Conservation (phyloP, 2,797 vertebrate genomes). For the Psittacula echo region DNA sequence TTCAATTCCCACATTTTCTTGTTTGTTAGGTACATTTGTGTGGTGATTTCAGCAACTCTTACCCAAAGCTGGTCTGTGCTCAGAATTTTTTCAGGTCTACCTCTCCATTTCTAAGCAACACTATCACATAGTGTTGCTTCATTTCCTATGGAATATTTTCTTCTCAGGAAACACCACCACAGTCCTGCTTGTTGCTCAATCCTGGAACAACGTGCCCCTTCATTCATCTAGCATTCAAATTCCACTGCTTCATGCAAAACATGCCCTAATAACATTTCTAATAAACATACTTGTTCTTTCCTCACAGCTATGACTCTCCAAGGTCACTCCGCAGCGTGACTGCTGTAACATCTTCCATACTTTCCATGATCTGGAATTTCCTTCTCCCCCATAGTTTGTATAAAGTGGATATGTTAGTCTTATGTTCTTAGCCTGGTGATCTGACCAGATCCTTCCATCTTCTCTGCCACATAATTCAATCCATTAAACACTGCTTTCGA, state of each 20-base stretch:
- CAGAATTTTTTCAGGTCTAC: background rate
- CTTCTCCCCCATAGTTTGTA: background rate
- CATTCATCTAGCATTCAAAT: background rate
- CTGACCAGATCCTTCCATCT: background rate
- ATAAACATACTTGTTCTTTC: constrained; percentile 15
- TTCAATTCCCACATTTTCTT: background rate
- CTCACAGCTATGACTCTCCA: background rate
- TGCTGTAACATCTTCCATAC: background rate
- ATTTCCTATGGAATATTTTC: background rate
- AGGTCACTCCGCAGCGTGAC: background rate
- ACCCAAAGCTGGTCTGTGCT: background rate
- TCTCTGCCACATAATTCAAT: background rate
- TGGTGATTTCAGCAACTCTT: constrained; percentile 12
- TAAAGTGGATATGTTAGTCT: background rate
- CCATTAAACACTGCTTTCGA: background rate
- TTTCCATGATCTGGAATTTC: background rate
- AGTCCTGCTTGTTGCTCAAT: background rate
- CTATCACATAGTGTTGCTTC: background rate
- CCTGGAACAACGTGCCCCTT: background rate
- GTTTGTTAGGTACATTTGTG: background rate
- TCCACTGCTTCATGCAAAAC: constrained; percentile 16
- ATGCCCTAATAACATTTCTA: background rate
- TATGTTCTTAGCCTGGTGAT: background rate
- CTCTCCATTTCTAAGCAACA: background rate
- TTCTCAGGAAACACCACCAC: background rate